Evolutionary conservation across 2,797 vertebrate species (phyloP).

Genomic region (Limnodromus scolopaceus): DNA sequence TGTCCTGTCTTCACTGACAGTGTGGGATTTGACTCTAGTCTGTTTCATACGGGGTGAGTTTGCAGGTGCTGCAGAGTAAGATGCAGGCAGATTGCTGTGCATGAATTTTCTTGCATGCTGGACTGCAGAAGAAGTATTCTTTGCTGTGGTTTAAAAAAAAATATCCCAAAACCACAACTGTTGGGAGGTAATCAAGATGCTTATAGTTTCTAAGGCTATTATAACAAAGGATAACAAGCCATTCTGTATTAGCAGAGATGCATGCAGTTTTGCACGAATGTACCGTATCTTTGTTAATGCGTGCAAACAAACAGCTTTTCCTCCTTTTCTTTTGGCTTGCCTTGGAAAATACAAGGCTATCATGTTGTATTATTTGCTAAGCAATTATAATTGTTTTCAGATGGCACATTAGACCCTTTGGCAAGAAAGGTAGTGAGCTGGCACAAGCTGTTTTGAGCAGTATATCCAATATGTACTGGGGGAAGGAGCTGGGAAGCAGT

Average conservation of each 20-base stretch:
- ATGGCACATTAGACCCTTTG: slow-evolving; percentile 47
- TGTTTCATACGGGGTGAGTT: neutral
- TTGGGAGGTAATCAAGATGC: neutral
- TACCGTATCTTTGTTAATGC: neutral
- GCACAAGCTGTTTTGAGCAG: neutral
- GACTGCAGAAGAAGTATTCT: neutral
- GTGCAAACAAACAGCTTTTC: neutral
- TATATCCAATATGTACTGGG: neutral
- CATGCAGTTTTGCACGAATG: neutral
- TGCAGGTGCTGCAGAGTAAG: neutral
- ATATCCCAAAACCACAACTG: neutral
- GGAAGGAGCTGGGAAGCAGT: neutral
- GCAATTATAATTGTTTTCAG: slow-evolving; percentile 68
- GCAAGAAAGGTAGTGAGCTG: slow-evolving; percentile 41
- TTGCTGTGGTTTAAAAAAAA: neutral
- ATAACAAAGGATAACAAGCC: neutral
- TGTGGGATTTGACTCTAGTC: neutral
- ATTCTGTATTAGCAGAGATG: neutral
- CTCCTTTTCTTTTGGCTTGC: slow-evolving; percentile 10
- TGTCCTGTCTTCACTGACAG: neutral
- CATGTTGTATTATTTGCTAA: neutral
- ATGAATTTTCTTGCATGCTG: neutral
- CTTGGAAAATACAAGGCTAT: neutral
- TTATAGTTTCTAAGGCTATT: neutral
- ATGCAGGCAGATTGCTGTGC: neutral